phyloP scores from a whole-genome alignment of 2,113 vertebrate genomes.

The Clarias macrocephalus region DNA sequence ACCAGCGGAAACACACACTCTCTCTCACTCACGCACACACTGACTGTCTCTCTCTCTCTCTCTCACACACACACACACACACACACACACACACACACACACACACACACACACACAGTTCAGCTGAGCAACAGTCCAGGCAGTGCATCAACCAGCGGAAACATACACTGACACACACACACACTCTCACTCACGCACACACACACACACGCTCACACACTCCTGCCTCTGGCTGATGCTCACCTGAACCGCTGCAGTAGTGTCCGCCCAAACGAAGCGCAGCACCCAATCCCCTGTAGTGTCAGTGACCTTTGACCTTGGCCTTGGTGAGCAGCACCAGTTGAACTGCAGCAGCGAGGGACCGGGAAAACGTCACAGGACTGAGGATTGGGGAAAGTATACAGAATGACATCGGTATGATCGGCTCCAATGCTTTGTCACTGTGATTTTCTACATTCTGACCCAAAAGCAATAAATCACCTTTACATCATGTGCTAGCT shows the following conservation, averaged over 20 bases:
- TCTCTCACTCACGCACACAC: neutral
- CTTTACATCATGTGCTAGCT: constrained; percentile 16
- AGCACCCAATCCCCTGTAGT: constrained; percentile 71
- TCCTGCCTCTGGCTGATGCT: constrained; percentile 70
- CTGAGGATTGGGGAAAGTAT: constrained; percentile 99
- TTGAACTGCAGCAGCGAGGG: constrained; percentile 99
- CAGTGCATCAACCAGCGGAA: constrained; percentile 41
- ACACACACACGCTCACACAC: constrained; percentile 28
- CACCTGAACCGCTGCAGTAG: constrained; percentile 72
- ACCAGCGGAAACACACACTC: neutral
- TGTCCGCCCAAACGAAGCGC: constrained; percentile 64
- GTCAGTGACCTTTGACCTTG: constrained; percentile 96
- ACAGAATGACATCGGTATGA: constrained; percentile 99
- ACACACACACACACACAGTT: constrained; percentile 73
- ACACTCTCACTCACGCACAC: too few species aligned
- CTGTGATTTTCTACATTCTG: constrained; percentile 85
- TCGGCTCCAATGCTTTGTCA: constrained; percentile 97
- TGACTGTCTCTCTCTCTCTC: too few species aligned
- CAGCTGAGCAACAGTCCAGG: constrained; percentile 93
- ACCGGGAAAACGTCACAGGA: constrained; percentile 99
- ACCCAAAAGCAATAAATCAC: constrained; percentile 25
- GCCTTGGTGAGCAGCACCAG: constrained; percentile 99
- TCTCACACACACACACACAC: too few species aligned
- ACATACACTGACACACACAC: constrained; percentile 1
- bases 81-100: neutral